Conservation (phyloP, 2,888 invertebrate genomes). For the Lobophora halterata region DNA sequence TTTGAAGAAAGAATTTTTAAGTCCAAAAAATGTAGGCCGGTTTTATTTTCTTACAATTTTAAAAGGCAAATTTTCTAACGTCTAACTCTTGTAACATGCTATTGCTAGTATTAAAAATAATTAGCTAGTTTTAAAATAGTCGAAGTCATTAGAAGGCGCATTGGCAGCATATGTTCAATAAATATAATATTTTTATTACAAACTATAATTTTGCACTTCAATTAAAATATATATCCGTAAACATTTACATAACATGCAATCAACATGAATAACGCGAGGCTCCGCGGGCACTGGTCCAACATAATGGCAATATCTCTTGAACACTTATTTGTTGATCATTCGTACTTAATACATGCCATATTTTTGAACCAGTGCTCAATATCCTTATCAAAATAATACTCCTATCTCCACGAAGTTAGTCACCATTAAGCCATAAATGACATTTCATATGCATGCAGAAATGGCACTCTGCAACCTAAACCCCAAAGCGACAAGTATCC, state of each 20-base stretch:
- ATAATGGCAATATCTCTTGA: conserved; percentile 34
- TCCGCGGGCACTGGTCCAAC: conserved; percentile 38
- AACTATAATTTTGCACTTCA: conserved; percentile 39
- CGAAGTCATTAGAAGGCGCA: conserved; percentile 4
- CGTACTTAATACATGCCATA: conserved; percentile 35
- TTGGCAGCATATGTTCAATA: conserved; percentile 17
- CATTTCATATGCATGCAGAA: conserved; percentile 52
- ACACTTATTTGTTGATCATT: conserved; percentile 36
- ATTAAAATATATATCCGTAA: conserved; percentile 43
- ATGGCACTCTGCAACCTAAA: conserved; percentile 57
- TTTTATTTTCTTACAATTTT: conserved; percentile 6
- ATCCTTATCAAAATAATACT: conserved; percentile 43
- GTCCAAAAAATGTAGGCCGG: conserved; percentile 12
- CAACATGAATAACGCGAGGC: conserved; percentile 49
- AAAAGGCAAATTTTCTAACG: no score
- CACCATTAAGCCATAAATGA: conserved; percentile 48
- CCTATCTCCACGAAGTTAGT: conserved; percentile 46
- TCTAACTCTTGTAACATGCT: no score
- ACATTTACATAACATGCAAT: conserved; percentile 60
- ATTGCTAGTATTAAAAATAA: no score
- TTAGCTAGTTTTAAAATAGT: background rate
- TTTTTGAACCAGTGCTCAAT: conserved; percentile 43
- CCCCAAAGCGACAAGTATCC: conserved; percentile 27
- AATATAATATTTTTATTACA: conserved; percentile 32
- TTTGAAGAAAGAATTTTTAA: conserved; percentile 20